Conservation (phyloP, 2,888 invertebrate species). For the Lottia gigantea region DNA sequence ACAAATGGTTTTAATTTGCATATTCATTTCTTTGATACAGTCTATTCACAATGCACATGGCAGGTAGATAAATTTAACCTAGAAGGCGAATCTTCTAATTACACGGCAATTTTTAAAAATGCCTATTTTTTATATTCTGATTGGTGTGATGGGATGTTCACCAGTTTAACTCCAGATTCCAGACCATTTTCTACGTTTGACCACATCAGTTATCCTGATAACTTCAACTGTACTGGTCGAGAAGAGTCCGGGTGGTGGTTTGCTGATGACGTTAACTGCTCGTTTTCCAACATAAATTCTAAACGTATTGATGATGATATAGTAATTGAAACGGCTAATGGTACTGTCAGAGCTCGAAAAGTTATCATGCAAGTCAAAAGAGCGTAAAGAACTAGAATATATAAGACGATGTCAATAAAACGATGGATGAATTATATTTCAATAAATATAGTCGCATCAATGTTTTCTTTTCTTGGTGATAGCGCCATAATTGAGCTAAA, state of each 20-base stretch:
- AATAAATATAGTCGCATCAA: too few species aligned
- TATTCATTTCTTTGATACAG: not conserved
- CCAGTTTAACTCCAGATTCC: not conserved
- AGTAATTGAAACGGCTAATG: too few species aligned
- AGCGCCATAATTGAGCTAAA: too few species aligned
- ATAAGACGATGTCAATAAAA: too few species aligned
- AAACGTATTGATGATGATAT: too few species aligned
- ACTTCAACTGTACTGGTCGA: not conserved
- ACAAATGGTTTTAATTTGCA: not conserved
- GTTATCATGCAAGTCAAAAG: too few species aligned
- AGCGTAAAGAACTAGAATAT: too few species aligned
- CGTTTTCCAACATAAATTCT: not conserved
- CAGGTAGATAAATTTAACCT: not conserved
- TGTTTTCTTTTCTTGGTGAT: too few species aligned
- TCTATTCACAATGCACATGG: not conserved
- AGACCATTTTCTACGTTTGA: not conserved
- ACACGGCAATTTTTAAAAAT: not conserved
- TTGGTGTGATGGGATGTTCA: not conserved
- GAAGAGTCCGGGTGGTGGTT: not conserved
- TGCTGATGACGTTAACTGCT: not conserved
- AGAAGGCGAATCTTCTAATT: not conserved
- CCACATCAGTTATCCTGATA: not conserved
- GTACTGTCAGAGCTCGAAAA: too few species aligned
- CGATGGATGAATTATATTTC: too few species aligned
- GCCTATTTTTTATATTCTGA: not conserved